Evolutionary conservation across 2,888 invertebrate genomes (phyloP).

Genomic region (Zaprionus obscuricornis): DNA sequence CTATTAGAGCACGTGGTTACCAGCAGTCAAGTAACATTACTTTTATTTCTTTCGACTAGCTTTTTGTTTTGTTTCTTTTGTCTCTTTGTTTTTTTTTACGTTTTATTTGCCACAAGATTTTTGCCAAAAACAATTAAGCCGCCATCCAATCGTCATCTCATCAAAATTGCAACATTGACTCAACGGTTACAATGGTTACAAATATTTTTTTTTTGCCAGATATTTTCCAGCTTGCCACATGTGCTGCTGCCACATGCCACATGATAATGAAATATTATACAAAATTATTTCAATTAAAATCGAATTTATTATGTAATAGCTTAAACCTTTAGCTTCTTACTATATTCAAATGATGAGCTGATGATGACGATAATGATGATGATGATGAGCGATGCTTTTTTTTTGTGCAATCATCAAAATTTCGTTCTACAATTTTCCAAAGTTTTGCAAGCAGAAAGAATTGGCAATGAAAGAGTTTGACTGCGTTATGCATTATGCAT

Average conservation of each 20-base stretch:
- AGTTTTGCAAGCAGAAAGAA: no score
- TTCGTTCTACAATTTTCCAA: no score
- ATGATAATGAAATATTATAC: slow-evolving; percentile 54
- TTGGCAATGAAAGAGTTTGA: no score
- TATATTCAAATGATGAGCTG: no score
- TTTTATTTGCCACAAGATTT: slow-evolving; percentile 22
- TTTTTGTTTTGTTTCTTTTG: no score
- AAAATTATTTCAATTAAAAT: slow-evolving; percentile 69
- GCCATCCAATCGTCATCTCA: background rate
- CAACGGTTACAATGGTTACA: slow-evolving; percentile 1
- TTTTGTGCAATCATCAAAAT: no score
- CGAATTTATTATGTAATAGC: slow-evolving; percentile 56
- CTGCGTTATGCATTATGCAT: background rate
- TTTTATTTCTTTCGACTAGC: no score
- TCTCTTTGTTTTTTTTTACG: slow-evolving; percentile 17
- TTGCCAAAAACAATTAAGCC: slow-evolving; percentile 59
- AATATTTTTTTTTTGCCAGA: slow-evolving; percentile 24
- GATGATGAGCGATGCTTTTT: no score
- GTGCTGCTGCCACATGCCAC: slow-evolving; percentile 19
- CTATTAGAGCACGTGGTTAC: no score
- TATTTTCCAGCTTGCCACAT: slow-evolving; percentile 34
- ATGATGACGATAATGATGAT: no score
- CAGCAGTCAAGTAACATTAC: slow-evolving; percentile 49
- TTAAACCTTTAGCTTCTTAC: no score
- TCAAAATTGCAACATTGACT: slow-evolving; percentile 19